A percentile compares a stretch with the other conserved stretches of the same genome.
Conservation (phyloP, 2,888 invertebrate genomes). For the Baccha elongata region DNA sequence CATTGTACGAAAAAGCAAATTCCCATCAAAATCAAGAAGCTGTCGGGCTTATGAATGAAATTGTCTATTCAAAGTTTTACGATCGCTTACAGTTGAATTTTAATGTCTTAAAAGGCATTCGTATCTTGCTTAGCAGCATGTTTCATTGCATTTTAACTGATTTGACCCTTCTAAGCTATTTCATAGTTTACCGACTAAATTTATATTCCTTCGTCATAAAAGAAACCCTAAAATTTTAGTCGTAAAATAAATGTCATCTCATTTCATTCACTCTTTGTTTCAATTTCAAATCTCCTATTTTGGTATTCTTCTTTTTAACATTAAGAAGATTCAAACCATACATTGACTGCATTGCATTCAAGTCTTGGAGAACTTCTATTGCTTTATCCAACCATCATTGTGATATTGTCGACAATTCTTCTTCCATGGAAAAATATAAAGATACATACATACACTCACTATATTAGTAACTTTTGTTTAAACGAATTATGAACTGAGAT, state of each 20-base stretch:
- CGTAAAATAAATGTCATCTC: slow-evolving; percentile 20
- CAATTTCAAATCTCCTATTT: not conserved
- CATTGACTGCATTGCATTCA: not conserved
- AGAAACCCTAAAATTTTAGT: slow-evolving; percentile 10
- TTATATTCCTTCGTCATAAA: slow-evolving; percentile 6
- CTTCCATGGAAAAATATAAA: not conserved
- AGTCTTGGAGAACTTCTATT: not conserved
- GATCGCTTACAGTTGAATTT: slow-evolving; percentile 20
- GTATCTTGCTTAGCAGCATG: not conserved
- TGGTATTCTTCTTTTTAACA: not conserved
- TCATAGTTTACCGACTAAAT: not conserved
- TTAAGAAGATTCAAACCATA: slow-evolving; percentile 6
- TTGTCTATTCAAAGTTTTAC: not conserved
- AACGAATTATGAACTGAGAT: slow-evolving; percentile 29
- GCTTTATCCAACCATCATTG: not conserved
- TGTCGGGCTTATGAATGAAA: slow-evolving; percentile 7
- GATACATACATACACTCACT: not conserved
- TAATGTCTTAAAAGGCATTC: not conserved
- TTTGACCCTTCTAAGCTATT: too few species aligned
- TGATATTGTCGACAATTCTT: too few species aligned
- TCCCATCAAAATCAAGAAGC: not conserved
- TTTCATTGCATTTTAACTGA: not conserved
- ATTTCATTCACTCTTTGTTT: slow-evolving; percentile 20
- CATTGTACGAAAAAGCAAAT: too few species aligned
- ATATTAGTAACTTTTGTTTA: not conserved